Conservation (phyloP, 2,888 invertebrate species). For the Neria commutata region DNA sequence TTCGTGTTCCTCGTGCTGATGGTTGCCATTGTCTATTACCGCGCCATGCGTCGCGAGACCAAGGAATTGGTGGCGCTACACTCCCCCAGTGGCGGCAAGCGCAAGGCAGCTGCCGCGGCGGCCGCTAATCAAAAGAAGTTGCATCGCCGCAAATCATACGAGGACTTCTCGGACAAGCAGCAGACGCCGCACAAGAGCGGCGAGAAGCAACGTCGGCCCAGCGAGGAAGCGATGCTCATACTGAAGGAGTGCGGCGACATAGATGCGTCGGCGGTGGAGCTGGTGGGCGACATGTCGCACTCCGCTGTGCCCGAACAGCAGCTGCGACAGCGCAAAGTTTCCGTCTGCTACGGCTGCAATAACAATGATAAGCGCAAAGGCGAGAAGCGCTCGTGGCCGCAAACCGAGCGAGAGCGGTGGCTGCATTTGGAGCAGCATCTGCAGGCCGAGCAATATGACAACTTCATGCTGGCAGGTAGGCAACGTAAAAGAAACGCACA, state of each 20-base stretch:
- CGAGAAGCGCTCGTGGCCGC: conserved; percentile 61
- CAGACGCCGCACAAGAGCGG: conserved; percentile 23
- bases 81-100: conserved; percentile 13
- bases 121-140: conserved; percentile 38
- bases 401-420: conserved; percentile 30
- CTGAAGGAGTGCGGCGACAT: conserved; percentile 63
- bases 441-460: conserved; percentile 27
- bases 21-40: conserved; percentile 54
- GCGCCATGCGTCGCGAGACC: conserved; percentile 50
- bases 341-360: conserved; percentile 56
- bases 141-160: conserved; percentile 69
- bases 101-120: conserved; percentile 16
- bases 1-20: conserved; percentile 55
- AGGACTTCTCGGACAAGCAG: conserved; percentile 64
- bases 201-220: conserved; percentile 68
- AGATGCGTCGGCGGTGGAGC: conserved; percentile 14
- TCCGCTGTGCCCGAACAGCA: conserved; percentile 13
- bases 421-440: conserved; percentile 35
- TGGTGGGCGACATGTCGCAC: background rate
- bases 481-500: background rate
- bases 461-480: conserved; percentile 43
- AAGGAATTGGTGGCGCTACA: conserved; percentile 39
- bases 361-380: conserved; percentile 39
- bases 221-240: conserved; percentile 74
- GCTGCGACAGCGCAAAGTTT: conserved; percentile 52